A percentile compares a stretch with the other conserved stretches of the same genome.
phyloP scores from a whole-genome alignment of 2,888 invertebrate genomes.

The Caenorhabditis sinica region DNA sequence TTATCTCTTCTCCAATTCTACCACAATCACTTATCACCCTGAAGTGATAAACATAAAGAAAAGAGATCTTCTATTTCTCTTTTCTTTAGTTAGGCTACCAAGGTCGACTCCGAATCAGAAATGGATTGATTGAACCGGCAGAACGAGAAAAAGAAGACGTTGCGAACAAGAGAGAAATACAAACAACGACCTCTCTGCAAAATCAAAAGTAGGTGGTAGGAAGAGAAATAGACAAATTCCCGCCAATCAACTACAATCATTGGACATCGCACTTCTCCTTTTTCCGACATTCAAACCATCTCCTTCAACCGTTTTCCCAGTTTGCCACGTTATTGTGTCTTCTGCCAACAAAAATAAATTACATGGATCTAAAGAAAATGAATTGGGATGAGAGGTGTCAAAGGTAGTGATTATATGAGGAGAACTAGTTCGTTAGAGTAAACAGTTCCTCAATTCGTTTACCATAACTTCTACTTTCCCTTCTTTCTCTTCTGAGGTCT shows the following conservation, averaged over 20 bases:
- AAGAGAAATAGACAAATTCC: conserved; percentile 57
- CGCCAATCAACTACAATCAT: conserved; percentile 61
- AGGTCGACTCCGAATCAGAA: conserved; percentile 61
- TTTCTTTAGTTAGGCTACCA: conserved; percentile 20
- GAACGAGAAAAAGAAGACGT: neutral
- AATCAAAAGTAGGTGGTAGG: conserved; percentile 24
- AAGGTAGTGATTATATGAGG: conserved; percentile 52
- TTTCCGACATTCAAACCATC: neutral
- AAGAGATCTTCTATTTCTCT: conserved; percentile 18
- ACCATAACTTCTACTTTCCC: conserved; percentile 32
- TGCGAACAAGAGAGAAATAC: conserved; percentile 37
- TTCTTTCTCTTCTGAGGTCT: conserved; percentile 6
- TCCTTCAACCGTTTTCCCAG: conserved; percentile 3
- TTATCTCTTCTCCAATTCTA: conserved; percentile 47
- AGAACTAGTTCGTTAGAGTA: conserved; percentile 51
- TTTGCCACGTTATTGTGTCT: conserved; percentile 54
- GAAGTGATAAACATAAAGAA: conserved; percentile 55
- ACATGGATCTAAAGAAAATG: conserved; percentile 4
- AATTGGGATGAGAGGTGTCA: conserved; percentile 39
- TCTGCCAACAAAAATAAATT: conserved; percentile 21
- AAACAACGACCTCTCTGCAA: conserved; percentile 38
- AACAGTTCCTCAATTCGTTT: conserved; percentile 43
- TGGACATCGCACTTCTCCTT: conserved; percentile 18
- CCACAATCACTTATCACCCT: conserved; percentile 53
- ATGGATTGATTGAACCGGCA: conserved; percentile 39